A percentile compares a stretch with the other conserved stretches of the same genome.
These are phyloP conservation scores for Lateolabrax maculatus DNA, from an alignment of 2,797 vertebrate genomes.

Conservation along the genomic window DNA sequence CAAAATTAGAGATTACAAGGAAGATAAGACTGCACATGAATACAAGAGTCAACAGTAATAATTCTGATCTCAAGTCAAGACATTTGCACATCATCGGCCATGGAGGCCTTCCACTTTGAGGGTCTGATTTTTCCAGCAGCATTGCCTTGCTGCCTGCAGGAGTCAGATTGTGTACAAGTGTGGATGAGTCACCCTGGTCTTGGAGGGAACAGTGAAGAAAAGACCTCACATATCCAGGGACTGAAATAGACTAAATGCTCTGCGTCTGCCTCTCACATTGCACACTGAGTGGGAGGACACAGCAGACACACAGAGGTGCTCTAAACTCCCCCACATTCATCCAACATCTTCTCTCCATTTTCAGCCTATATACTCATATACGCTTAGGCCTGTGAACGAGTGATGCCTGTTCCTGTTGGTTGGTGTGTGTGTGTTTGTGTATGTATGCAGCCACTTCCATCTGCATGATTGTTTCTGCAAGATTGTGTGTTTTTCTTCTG, in stretches of 20 bases:
- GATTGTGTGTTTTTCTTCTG: neutral
- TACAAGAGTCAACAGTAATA: neutral
- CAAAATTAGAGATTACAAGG: neutral
- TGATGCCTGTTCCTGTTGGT: neutral
- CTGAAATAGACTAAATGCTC: conserved; percentile 78
- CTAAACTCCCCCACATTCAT: conserved; percentile 66
- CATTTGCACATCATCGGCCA: conserved; percentile 4
- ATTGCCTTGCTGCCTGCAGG: conserved; percentile 37
- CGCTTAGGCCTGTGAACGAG: conserved; percentile 7
- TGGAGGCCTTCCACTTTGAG: conserved; percentile 9
- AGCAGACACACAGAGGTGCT: conserved; percentile 67
- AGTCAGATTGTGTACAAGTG: conserved; percentile 57
- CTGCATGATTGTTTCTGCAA: neutral
- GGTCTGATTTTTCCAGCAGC: conserved; percentile 15
- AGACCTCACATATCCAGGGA: conserved; percentile 58
- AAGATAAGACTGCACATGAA: neutral
- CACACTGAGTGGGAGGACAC: conserved; percentile 73
- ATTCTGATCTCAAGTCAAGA: neutral
- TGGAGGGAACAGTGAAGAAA: conserved; percentile 71
- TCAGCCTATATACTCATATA: neutral
- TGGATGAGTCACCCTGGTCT: conserved; percentile 70
- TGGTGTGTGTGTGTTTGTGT: neutral
- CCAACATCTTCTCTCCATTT: conserved; percentile 49
- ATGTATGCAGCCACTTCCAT: neutral
- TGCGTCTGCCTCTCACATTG: conserved; percentile 66